Evolutionary conservation across 2,888 invertebrate species (phyloP).

Genomic region (Acleris holmiana): DNA sequence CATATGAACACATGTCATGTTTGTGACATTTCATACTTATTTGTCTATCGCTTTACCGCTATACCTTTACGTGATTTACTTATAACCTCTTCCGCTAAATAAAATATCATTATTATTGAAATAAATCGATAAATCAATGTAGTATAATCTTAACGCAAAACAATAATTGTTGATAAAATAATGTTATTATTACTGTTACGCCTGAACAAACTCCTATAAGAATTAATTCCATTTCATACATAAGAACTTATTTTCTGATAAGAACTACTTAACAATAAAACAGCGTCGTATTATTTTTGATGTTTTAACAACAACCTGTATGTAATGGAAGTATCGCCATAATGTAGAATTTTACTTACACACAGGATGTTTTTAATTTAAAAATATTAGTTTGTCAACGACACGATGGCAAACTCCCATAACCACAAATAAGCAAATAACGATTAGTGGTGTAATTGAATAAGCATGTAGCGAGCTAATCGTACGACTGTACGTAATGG

Average conservation of each 20-base stretch:
- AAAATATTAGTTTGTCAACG: neutral
- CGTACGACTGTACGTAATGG: slow-evolving; percentile 18
- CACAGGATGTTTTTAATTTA: neutral
- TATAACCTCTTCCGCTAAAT: no score
- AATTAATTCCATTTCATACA: slow-evolving; percentile 1
- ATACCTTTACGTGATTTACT: no score
- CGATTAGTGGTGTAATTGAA: slow-evolving; percentile 64
- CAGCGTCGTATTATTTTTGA: neutral
- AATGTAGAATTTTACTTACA: no score
- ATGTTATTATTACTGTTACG: neutral
- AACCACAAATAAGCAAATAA: slow-evolving; percentile 42
- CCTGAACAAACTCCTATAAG: neutral
- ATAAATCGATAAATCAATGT: neutral
- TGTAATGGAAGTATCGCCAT: no score
- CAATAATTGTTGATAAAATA: neutral
- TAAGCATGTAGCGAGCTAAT: slow-evolving; percentile 52
- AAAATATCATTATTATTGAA: no score
- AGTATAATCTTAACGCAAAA: neutral
- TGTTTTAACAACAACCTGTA: no score
- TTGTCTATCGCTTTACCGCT: no score
- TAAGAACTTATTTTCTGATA: neutral
- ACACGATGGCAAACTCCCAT: slow-evolving; percentile 7
- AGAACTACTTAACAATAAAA: neutral
- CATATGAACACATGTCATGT: no score
- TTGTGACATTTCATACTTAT: no score